Base-by-base conservation (phyloP, 2,888 invertebrate species). In the Amphiduros pacificus region DNA sequence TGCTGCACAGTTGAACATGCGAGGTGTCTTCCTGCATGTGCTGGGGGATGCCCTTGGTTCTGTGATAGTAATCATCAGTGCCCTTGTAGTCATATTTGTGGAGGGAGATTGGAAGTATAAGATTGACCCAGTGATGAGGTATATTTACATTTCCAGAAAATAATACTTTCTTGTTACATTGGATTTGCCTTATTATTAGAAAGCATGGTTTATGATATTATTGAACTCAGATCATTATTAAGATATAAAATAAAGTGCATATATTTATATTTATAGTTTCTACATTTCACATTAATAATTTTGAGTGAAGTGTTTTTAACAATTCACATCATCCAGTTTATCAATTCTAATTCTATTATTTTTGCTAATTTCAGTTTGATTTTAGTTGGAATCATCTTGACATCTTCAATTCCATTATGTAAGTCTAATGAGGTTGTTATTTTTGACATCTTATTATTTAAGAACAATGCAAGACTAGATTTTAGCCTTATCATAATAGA, bases 1-100 rank as follows among this genome's bases (percentile, higher is more conserved):
- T 53, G 41, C 91, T 0, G 89, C 90, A 2, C 93, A 95, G 80
- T 90, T 99, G 91, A 99, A 99, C 81, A 99, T 99, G 96, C 89
- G 93, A 59, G 99, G 97, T n/a, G 98, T 98, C n/a, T 99, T 98
- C 82, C 86, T 99, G 59, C 99, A 99, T 81, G 91, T 99, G 4
- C 84, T 99, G 40, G 96, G 97, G 53, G 99, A 99, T 85, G 98
- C 98, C 26, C 85, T 99, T 53, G 99, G 99, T 57, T 94, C 94
- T 0, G 88, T 94, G 1, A 92, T 95, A 72, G 95, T 96, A 14
- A 90, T 94, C 51, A 87, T 91, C 52, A 93, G 94, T 58, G 94
- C 95, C 5, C 74, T 88, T 68, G 85, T 89, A 64, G 86, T 87
- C 54, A 84, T 91, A 91, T 85, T 74, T 69, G 76, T 73, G 1